Conservation (phyloP, 2,113 vertebrate genomes). For the Perccottus glenii region DNA sequence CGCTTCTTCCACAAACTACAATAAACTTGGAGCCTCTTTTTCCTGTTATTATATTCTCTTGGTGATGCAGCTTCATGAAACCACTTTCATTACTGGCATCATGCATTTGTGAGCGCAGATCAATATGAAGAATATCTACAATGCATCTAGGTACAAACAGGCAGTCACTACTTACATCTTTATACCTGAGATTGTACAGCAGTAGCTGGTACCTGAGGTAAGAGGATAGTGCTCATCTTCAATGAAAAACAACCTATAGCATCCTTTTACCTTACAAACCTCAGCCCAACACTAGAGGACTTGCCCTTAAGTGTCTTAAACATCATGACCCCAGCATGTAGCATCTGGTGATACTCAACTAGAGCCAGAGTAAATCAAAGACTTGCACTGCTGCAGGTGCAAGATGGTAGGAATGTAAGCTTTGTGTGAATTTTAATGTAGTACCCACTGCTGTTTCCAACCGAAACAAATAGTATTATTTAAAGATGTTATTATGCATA, state of each 20-base stretch:
- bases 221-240: neutral
- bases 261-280: neutral
- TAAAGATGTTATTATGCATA: neutral
- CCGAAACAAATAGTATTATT: neutral
- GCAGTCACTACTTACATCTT: conserved; percentile 7
- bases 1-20: neutral
- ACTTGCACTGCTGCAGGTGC: conserved; percentile 50
- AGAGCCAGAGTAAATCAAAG: conserved; percentile 2
- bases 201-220: neutral
- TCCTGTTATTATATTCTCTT: conserved; percentile 9
- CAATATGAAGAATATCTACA: conserved; percentile 33
- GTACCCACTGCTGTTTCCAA: too few relatives aligned
- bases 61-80: conserved; percentile 38
- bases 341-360: conserved; percentile 24
- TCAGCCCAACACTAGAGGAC: conserved; percentile 6
- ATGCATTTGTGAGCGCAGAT: conserved; percentile 29
- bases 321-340: conserved; percentile 15
- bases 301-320: conserved; percentile 5
- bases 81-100: conserved; percentile 28
- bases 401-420: conserved; percentile 14
- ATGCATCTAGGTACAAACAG: conserved; percentile 17
- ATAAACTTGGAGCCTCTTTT: neutral
- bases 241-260: neutral
- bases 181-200: neutral
- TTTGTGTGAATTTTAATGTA: neutral